phyloP scores from a whole-genome alignment of 2,888 invertebrate genomes.

The Podabrus alpinus region DNA sequence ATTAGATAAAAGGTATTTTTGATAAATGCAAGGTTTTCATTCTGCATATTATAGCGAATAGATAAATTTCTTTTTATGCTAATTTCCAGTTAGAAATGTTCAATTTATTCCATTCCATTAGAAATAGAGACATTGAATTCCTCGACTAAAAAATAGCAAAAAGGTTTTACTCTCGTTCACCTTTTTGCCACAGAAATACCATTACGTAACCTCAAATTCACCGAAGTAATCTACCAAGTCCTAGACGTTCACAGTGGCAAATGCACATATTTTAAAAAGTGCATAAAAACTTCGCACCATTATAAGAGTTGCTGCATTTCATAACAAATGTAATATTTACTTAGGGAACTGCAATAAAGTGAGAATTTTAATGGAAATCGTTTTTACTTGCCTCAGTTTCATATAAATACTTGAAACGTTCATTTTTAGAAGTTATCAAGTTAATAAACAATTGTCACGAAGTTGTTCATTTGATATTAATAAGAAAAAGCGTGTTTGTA shows the following conservation, averaged over 20 bases:
- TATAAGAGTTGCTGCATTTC: not conserved
- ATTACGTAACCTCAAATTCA: not conserved
- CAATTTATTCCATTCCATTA: not conserved
- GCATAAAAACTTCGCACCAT: not conserved
- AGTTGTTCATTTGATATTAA: not conserved
- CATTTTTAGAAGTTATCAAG: not conserved
- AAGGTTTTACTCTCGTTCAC: not conserved
- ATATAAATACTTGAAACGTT: not conserved
- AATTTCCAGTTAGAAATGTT: too few species aligned
- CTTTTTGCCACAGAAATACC: not conserved
- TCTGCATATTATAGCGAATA: too few species aligned
- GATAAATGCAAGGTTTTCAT: too few species aligned
- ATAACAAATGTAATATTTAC: not conserved
- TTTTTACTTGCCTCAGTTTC: not conserved
- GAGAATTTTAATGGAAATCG: not conserved
- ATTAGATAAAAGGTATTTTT: too few species aligned
- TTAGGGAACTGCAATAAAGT: not conserved
- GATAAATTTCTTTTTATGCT: too few species aligned
- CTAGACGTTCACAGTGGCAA: not conserved
- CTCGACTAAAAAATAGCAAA: not conserved
- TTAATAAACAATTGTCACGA: not conserved
- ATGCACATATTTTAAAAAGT: not conserved
- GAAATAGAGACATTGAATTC: not conserved
- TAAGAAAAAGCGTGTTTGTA: not conserved
- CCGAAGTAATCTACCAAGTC: not conserved